Evolutionary conservation across 92 coral and sea anemone genomes (phyloP), one percentile per base, ranked within the genome.

Genomic region (Actinostola sp.): DNA sequence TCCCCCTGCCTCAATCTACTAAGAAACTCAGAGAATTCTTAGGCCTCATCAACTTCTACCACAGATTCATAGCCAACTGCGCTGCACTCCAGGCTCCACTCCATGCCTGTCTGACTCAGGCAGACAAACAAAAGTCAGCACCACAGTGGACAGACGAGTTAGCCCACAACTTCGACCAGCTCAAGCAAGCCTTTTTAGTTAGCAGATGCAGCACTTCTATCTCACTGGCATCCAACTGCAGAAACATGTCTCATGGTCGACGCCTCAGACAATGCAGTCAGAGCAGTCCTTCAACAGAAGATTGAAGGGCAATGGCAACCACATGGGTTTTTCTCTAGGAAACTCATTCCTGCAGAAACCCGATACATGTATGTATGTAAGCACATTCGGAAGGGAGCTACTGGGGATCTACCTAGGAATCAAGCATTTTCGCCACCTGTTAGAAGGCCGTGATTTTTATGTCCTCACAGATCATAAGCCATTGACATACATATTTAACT

Each of bases 11-110:
- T 19, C 36, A 68, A 53, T 16, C 62, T 11, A 63, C 33, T 52
- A 65, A 49, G 32, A 74, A 32, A 16, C 50, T 75, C 33, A 45
- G 72, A 75, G 81, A 51, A 27, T 75, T 64, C 73, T 61, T 75
- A 46, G 81, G 73, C 14, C 81, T 75, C 20, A 63, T 75, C 72
- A 75, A 75, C 43, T 75, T 63, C 21, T 75, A 75, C 49, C 72
- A 62, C 35, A 44, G 72, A 75, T 75, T 61, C 42, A 13, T 32
- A 54, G 38, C 72, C 20, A 15, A n/a, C n/a, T n/a, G n/a, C n/a
- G n/a, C n/a, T n/a, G n/a, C n/a, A n/a, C n/a, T n/a, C n/a, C n/a
- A n/a, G n/a, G n/a, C n/a, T n/a, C n/a, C n/a, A n/a, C n/a, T n/a
- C n/a, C n/a, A n/a, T n/a, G n/a, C n/a, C n/a, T n/a, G 51, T 23